Evolutionary conservation across 1,140 invertebrate genomes (phyloP), one percentile per base, ranked within the genome.

Genomic region (Orchestia grillus): DNA sequence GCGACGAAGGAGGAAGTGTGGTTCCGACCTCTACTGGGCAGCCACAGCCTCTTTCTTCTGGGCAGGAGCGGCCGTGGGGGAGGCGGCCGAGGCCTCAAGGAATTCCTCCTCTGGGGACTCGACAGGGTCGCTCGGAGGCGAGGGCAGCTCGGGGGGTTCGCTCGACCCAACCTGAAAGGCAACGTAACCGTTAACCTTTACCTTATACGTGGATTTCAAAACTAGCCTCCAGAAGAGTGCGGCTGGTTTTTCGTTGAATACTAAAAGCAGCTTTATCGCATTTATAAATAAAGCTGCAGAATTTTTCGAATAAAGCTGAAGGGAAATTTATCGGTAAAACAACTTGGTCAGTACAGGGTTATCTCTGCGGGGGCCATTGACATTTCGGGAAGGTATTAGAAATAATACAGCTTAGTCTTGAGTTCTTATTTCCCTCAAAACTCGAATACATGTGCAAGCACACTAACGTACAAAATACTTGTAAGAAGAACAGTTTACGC

Each of bases 11-110:
- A 77, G 15, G 28, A 36, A 15, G 62, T 53, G 62, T 77, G 62
- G 62, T 8, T 53, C 47, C 6, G 87, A 87, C 87, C 36, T 90
- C 43, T 44, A 90, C 88, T 90, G 88, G 16, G 44, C 92, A 42
- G 44, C 92, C 23, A 94, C 92, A 15, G 92, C 44, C 44, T 94
- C 92, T 45, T 94, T 94, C 44, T 94, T 94, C 92, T 94, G 92
- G 23, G 8, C 0, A 40, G 92, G 92, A 0, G 43, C 36, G 6
- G 92, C 36, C 15, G 92, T 94, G 43, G 92, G 92, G 6, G 92
- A 94, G 16, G 92, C 92, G 6, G 92, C 92, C 8, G 92, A 94
- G 16, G 92, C 92, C 44, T 94, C 92, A 94, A 94, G 92, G 44
- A 94, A 94, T 44, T 94, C 92, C 40, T 94, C 92, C 40, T 94